Evolutionary conservation across 2,113 vertebrate genomes (phyloP), one percentile per base, ranked within the genome.

Genomic region (Apodemus sylvaticus): DNA sequence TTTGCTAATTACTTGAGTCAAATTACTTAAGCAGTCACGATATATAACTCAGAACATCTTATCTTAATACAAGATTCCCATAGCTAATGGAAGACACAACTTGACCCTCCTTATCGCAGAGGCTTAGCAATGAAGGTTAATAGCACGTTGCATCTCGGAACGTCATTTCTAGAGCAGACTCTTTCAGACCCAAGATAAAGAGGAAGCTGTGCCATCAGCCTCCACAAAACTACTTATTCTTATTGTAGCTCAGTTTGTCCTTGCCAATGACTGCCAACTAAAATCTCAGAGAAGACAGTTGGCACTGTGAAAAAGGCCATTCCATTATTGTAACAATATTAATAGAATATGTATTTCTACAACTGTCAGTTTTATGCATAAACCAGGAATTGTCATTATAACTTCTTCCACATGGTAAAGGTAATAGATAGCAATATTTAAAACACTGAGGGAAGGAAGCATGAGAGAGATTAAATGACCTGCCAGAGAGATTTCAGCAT

Each of bases 201-300:
- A 17, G 60, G 60, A 94, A 70, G 14, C 42, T 11, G 39, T 22
- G 55, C 48, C 70, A 73, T 71, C 85, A 60, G 11, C 22, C 73
- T 1, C 0, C 64, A 73, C 7, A 91, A 89, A 91, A 86, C 45
- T 87, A 60, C 24, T 70, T 66, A 17, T 64, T 86, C 79, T 74
- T 86, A 68, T 64, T 70, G 90, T 78, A 60, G 31, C 90, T 60
- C 88, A 31, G 36, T 68, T 96, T 90, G 78, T 42, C 70, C 34
- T 70, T 83, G 19, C 48, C 16, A 78, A 22, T 4, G 0, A 10
- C 39, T 48, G 36, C 20, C 42, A 19, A 85, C 36, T 62, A 31
- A 82, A 93, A 90, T 16, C 73, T 83, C 24, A 79, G 60, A 74
- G 82, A 89, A 24, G 24, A 91, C 64, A 88, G 48, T 17, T 31